A percentile compares a stretch with the other conserved stretches of the same genome.
Conservation (phyloP, 2,888 invertebrate species). For the Xanthorhoe designata region DNA sequence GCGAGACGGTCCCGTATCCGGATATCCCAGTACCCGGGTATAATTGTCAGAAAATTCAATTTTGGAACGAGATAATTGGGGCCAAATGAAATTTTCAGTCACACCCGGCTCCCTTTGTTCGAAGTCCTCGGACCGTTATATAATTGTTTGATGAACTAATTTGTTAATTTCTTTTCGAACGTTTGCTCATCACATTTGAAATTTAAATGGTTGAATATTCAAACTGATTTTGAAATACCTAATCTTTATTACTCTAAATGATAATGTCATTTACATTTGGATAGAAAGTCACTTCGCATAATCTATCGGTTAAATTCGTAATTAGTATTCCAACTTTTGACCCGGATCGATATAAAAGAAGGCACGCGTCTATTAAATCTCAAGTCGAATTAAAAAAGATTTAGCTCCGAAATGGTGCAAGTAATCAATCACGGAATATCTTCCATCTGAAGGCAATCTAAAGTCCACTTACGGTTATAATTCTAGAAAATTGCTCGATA, state of each 20-base stretch:
- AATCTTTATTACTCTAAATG: slow-evolving; percentile 33
- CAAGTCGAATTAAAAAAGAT: slow-evolving; percentile 36
- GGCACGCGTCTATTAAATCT: slow-evolving; percentile 19
- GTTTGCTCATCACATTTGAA: slow-evolving; percentile 35
- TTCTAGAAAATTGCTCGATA: slow-evolving; percentile 77
- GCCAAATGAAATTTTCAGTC: slow-evolving; percentile 79
- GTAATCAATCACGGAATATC: slow-evolving; percentile 72
- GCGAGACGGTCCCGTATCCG: slow-evolving; percentile 80
- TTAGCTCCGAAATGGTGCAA: slow-evolving; percentile 47
- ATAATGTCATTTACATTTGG: slow-evolving; percentile 39
- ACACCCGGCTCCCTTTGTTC: slow-evolving; percentile 70
- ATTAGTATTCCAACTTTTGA: slow-evolving; percentile 40
- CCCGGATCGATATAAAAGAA: slow-evolving; percentile 27
- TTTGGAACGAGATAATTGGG: slow-evolving; percentile 77
- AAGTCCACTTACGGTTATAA: slow-evolving; percentile 72
- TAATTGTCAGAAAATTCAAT: slow-evolving; percentile 82
- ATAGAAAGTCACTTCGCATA: slow-evolving; percentile 40
- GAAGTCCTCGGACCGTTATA: slow-evolving; percentile 65
- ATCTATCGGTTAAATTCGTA: slow-evolving; percentile 35
- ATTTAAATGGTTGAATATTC: slow-evolving; percentile 44
- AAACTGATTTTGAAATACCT: slow-evolving; percentile 34
- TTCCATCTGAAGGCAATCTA: slow-evolving; percentile 66
- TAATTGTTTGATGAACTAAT: slow-evolving; percentile 74
- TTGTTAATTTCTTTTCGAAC: slow-evolving; percentile 65
- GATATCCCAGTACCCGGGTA: slow-evolving; percentile 66